Conservation (phyloP, 2,888 invertebrate species). For the Nezara viridula region DNA sequence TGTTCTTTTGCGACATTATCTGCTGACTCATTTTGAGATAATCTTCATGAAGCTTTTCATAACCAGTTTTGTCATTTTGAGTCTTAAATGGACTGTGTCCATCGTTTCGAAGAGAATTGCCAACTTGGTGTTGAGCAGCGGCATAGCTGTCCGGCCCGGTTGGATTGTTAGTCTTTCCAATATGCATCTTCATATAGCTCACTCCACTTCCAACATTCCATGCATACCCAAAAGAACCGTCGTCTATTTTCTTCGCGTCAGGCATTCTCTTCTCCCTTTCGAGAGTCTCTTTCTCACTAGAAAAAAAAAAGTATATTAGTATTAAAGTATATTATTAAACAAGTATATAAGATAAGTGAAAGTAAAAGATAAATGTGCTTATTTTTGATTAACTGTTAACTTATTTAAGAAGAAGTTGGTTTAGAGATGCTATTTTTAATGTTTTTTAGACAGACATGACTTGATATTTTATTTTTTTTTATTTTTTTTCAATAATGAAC, state of each 20-base stretch:
- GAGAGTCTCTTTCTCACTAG: not conserved
- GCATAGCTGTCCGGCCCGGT: not conserved
- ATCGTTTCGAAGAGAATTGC: not conserved
- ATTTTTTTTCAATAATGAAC: no score
- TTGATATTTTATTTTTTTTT: no score
- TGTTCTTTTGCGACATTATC: not conserved
- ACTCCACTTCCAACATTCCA: slow-evolving; percentile 13
- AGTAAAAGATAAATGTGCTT: no score
- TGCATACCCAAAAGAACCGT: not conserved
- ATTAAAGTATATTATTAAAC: no score
- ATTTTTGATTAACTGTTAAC: no score
- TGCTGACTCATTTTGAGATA: not conserved
- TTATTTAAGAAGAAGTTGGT: no score
- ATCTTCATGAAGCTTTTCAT: not conserved
- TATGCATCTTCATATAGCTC: not conserved
- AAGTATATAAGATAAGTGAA: no score
- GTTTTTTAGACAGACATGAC: no score
- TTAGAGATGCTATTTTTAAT: no score
- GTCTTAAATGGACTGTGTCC: not conserved
- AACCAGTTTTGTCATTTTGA: not conserved
- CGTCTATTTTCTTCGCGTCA: not conserved
- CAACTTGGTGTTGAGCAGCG: not conserved
- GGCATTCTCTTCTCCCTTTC: slow-evolving; percentile 9
- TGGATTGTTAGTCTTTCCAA: not conserved
- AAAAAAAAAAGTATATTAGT: not conserved